These are phyloP conservation scores for Lasioglossum morio DNA, from an alignment of 2,888 invertebrate genomes.

Conservation along the genomic window DNA sequence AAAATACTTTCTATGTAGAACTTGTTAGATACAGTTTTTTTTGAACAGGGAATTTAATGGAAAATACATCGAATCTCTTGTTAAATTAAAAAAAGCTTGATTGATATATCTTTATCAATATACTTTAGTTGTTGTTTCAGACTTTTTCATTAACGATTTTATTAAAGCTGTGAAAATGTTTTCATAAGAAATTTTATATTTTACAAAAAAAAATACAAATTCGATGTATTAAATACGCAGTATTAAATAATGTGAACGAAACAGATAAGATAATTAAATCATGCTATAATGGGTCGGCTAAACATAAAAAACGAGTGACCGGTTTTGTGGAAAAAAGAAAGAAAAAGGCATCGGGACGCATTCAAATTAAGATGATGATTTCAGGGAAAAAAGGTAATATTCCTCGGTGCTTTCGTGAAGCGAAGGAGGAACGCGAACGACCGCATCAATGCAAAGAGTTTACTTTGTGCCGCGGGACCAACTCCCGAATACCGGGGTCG, in stretches of 20 bases:
- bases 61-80: too few species aligned
- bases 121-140: too few species aligned
- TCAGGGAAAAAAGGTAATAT: not conserved
- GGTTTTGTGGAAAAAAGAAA: not conserved
- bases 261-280: not conserved
- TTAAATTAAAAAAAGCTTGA: too few species aligned
- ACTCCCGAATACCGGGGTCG: conserved; percentile 50
- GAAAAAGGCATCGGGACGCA: not conserved
- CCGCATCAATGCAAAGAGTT: conserved; percentile 27
- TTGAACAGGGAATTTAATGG: too few species aligned
- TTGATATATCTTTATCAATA: too few species aligned
- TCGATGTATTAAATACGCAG: not conserved
- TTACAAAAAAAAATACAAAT: too few species aligned
- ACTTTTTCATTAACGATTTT: too few species aligned
- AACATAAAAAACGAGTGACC: not conserved
- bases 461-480: conserved; percentile 49
- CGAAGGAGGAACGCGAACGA: conserved; percentile 18
- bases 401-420: not conserved
- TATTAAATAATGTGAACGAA: not conserved
- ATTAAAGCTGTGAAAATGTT: too few species aligned
- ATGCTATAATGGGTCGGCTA: too few species aligned
- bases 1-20: not conserved
- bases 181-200: too few species aligned
- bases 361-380: not conserved
- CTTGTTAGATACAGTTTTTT: not conserved